A percentile compares a stretch with the other conserved stretches of the same genome.
These are phyloP conservation scores for Odontophorus gujanensis DNA, from an alignment of 2,113 vertebrate genomes.

Conservation along the genomic window DNA sequence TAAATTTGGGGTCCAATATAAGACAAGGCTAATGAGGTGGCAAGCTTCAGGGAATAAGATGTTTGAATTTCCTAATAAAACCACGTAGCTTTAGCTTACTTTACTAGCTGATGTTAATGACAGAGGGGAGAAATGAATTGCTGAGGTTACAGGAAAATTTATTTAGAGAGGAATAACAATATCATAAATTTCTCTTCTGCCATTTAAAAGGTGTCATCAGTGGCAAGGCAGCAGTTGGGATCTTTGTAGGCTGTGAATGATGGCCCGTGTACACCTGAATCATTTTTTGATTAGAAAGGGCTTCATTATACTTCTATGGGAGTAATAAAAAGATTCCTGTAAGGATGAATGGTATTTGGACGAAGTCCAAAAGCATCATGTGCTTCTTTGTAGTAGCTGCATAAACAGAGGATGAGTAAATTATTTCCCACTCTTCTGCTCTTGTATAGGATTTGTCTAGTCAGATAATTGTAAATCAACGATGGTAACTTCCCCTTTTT, in stretches of 20 bases:
- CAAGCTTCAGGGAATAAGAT: neutral
- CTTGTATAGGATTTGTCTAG: conserved; percentile 47
- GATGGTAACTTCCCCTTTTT: conserved; percentile 31
- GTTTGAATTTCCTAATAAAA: neutral
- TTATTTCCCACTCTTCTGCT: conserved; percentile 18
- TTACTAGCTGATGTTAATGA: neutral
- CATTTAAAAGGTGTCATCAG: neutral
- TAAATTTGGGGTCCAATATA: conserved; percentile 5
- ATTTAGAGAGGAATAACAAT: neutral
- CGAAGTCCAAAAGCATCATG: conserved; percentile 34
- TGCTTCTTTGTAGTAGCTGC: conserved; percentile 46
- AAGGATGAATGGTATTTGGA: conserved; percentile 16
- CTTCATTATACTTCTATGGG: neutral
- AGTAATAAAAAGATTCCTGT: neutral
- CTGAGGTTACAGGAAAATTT: neutral
- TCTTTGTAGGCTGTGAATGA: neutral
- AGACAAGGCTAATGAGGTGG: neutral
- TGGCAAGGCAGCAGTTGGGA: neutral
- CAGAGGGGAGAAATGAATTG: neutral
- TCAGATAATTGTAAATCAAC: conserved; percentile 59
- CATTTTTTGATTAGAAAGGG: neutral
- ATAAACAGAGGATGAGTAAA: conserved; percentile 36
- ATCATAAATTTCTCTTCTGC: neutral
- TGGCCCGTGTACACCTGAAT: neutral
- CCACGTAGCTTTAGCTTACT: neutral